A percentile compares a stretch with the other conserved stretches of the same genome.
phyloP scores from a whole-genome alignment of 2,113 vertebrate genomes.

The Zosterops lateralis region DNA sequence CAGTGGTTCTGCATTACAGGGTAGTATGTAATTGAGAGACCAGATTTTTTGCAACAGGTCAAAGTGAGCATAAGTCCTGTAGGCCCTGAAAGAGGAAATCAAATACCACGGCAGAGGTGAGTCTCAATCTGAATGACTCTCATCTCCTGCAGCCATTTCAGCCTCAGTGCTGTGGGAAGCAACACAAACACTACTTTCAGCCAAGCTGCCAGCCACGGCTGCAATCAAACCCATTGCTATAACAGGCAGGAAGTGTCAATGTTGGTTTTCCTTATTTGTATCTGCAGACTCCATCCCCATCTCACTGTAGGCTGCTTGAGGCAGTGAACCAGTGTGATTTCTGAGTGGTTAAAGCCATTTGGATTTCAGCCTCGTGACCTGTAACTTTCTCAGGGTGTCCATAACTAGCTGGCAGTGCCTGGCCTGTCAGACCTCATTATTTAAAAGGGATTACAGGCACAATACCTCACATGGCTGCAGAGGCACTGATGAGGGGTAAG shows the following conservation, averaged over 20 bases:
- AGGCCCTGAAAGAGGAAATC: not conserved
- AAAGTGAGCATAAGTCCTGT: not conserved
- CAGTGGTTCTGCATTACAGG: not conserved
- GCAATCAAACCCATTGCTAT: not conserved
- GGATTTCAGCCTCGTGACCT: not conserved
- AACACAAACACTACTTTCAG: not conserved
- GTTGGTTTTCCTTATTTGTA: not conserved
- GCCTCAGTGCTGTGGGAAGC: not conserved
- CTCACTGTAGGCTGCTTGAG: not conserved
- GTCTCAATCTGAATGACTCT: not conserved
- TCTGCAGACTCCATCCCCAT: not conserved
- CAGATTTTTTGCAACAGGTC: not conserved
- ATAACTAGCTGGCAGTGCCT: not conserved
- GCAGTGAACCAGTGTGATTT: not conserved
- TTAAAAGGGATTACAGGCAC: not conserved
- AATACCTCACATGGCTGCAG: not conserved
- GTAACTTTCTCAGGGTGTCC: not conserved
- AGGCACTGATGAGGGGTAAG: not conserved
- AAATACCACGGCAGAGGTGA: not conserved
- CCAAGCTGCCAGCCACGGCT: accelerated
- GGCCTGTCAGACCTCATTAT: not conserved
- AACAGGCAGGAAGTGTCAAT: not conserved
- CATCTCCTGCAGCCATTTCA: not conserved
- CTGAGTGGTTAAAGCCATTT: not conserved
- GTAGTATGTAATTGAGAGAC: not conserved